Conservation (phyloP, 1,140 invertebrate genomes). For the Bombyx mandarina region DNA sequence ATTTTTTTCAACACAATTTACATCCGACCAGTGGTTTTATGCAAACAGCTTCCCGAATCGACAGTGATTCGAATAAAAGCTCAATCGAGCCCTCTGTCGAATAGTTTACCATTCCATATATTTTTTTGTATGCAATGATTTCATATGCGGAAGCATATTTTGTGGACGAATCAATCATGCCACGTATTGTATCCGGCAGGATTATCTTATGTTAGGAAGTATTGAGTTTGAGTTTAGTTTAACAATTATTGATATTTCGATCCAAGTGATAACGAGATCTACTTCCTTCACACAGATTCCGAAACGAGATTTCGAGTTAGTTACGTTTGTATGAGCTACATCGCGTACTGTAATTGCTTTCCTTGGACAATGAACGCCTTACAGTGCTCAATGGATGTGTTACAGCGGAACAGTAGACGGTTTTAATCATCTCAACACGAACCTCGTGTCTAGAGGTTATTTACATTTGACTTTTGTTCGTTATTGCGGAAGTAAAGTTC, state of each 20-base stretch:
- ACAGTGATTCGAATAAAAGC: neutral
- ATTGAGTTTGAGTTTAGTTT: conserved; percentile 47
- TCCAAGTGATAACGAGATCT: conserved; percentile 37
- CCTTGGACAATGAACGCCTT: neutral
- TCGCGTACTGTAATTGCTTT: neutral
- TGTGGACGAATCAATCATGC: conserved; percentile 17
- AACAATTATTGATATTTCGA: conserved; percentile 41
- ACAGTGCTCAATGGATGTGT: conserved; percentile 24
- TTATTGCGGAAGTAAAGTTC: conserved; percentile 49
- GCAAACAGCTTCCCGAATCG: conserved; percentile 13
- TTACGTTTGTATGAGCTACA: too few relatives aligned
- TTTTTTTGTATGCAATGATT: conserved; percentile 38
- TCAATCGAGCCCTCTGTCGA: neutral
- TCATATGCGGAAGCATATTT: conserved; percentile 52
- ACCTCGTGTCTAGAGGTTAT: conserved; percentile 52
- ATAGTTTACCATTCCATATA: neutral
- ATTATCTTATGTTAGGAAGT: conserved; percentile 26
- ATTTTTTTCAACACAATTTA: conserved; percentile 3
- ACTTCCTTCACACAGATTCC: conserved; percentile 33
- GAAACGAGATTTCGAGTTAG: too few relatives aligned
- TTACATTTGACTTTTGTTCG: conserved; percentile 66
- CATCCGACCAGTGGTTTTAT: conserved; percentile 6
- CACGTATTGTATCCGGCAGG: conserved; percentile 45
- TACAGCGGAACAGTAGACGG: conserved; percentile 23
- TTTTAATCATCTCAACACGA: conserved; percentile 31